A percentile compares a stretch with the other conserved stretches of the same genome.
phyloP scores from a whole-genome alignment of 2,797 vertebrate genomes.

The Coregonus sp. region DNA sequence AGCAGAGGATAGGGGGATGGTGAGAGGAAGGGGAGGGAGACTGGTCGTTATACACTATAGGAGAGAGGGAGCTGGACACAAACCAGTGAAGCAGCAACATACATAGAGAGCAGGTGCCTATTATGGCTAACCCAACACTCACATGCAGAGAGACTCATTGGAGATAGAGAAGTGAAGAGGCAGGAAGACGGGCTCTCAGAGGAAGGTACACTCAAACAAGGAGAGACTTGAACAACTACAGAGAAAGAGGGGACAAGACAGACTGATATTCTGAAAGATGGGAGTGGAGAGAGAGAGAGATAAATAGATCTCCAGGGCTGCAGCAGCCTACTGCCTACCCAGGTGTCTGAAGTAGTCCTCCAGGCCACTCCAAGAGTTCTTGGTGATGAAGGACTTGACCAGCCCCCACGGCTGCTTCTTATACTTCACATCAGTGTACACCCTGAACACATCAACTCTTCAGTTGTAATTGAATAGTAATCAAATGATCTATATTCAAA shows the following conservation, averaged over 20 bases:
- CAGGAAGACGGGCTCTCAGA: not conserved
- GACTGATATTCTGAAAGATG: not conserved
- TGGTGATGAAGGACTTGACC: slow-evolving; percentile 92
- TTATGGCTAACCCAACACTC: not conserved
- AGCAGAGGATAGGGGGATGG: no score
- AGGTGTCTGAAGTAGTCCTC: slow-evolving; percentile 92
- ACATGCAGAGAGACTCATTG: not conserved
- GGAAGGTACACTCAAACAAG: not conserved
- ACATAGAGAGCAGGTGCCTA: not conserved
- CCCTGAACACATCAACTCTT: slow-evolving; percentile 65
- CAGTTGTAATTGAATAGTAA: not conserved
- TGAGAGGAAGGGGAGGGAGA: not conserved
- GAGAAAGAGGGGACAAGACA: not conserved
- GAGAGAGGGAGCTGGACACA: no score
- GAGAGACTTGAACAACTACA: not conserved
- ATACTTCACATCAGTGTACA: slow-evolving; percentile 92
- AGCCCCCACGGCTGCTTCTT: slow-evolving; percentile 95
- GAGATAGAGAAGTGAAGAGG: not conserved
- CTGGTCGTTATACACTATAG: no score
- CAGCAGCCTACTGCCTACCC: slow-evolving; percentile 59
- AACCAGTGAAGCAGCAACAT: not conserved
- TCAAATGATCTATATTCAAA: not conserved
- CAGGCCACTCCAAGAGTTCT: slow-evolving; percentile 92
- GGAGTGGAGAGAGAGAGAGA: not conserved
- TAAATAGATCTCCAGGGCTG: not conserved